Base-by-base conservation (phyloP, 2,888 invertebrate species). In the Agapetus fuscipes region DNA sequence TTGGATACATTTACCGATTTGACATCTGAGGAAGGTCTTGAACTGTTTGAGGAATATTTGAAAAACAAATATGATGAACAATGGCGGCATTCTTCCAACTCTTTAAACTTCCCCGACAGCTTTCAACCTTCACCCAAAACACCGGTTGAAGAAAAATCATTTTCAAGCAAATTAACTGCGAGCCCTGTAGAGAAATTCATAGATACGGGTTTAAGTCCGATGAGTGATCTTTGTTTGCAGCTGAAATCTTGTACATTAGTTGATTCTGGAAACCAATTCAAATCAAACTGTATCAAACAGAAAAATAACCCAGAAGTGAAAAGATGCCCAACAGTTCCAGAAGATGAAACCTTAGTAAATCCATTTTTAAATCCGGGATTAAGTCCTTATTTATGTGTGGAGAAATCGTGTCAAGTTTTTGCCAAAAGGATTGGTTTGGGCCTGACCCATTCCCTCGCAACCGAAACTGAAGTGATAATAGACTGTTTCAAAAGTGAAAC, bases 1-100 rank as follows among this genome's bases (percentile, higher is more conserved):
- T 64, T 95, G 10, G 81, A 83, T 50, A 74, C 76, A 2, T 91
- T 86, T 59, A 72, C 83, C 1, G 84, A 96, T 59, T 68, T 96
- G 4, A 62, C 81, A 0, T 74, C 82, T 0, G 56, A 65, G 0
- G 80, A 83, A 38, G 95, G 94, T 0, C 66, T 95, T 6, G 53
- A 61, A 0, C 65, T 78, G 28, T 60, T 96, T 7, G 93, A 96
- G 57, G 69, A 71, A 30, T 83, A 84, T 62, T 64, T 95, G 15
- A 71, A 71, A 51, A 54, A 59, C 3, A 71, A 71, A 55, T 72
- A 71, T 56, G 62, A 65, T n/a, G 56, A 58, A 4, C 42, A 41
- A 17, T 48, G 48, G 48, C 42, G 40, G 14, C 30, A 26, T 5
- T 45, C 48, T 7, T 33, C 40, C 7, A 42, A 44, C 17, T 45